Conservation (phyloP, 2,113 vertebrate genomes). For the Heloderma charlesbogerti region DNA sequence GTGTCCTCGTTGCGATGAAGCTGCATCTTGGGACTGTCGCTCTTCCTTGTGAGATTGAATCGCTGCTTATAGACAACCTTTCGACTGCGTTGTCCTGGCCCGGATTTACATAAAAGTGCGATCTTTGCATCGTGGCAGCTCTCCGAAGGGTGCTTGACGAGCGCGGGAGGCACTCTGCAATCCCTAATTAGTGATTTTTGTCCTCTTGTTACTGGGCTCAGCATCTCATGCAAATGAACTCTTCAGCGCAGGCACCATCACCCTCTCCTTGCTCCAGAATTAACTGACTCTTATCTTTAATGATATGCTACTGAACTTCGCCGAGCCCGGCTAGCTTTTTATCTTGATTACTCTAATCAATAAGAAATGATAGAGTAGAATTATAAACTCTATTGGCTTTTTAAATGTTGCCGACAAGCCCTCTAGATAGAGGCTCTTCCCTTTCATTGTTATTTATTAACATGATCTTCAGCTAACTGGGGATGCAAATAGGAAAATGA, state of each 20-base stretch:
- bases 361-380: conserved; percentile 89
- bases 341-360: conserved; percentile 93
- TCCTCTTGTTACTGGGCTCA: conserved; percentile 90
- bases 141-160: conserved; percentile 86
- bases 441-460: conserved; percentile 84
- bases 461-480: conserved; percentile 77
- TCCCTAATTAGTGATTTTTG: conserved; percentile 98
- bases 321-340: conserved; percentile 86
- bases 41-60: background rate
- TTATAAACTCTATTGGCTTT: conserved; percentile 88
- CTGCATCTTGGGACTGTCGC: background rate
- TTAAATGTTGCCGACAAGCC: conserved; percentile 83
- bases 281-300: conserved; percentile 93
- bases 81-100: conserved; percentile 66
- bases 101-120: conserved; percentile 77
- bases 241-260: conserved; percentile 87
- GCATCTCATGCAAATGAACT: conserved; percentile 94
- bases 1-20: background rate
- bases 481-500: conserved; percentile 72
- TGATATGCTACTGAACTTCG: conserved; percentile 88
- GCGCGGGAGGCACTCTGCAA: conserved; percentile 86
- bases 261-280: conserved; percentile 85
- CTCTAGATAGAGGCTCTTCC: conserved; percentile 77
- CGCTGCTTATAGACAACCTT: conserved; percentile 51
- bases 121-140: conserved; percentile 73